Evolutionary conservation across 2,797 vertebrate species (phyloP).

Genomic region (Nyctibius grandis): DNA sequence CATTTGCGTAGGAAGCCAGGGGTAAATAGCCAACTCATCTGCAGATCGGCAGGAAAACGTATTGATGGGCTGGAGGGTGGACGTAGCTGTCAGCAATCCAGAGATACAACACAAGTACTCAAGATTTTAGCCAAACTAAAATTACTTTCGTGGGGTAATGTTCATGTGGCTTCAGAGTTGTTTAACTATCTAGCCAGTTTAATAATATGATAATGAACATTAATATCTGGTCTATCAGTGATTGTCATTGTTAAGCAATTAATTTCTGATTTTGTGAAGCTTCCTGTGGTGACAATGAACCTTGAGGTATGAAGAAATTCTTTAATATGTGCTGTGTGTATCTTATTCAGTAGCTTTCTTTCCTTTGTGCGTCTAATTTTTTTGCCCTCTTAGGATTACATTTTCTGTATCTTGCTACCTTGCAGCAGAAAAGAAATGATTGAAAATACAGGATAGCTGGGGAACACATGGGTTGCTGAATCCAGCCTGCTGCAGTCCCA

Average conservation of each 20-base stretch:
- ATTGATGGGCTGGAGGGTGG: not conserved
- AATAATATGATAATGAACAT: not conserved
- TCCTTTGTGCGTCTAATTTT: not conserved
- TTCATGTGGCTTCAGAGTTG: not conserved
- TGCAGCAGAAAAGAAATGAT: not conserved
- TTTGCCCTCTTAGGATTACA: not conserved
- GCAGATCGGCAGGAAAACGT: not conserved
- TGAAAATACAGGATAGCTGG: not conserved
- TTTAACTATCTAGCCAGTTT: not conserved
- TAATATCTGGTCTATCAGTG: not conserved
- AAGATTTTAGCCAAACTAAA: not conserved
- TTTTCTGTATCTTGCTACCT: not conserved
- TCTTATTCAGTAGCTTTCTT: not conserved
- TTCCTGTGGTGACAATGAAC: not conserved
- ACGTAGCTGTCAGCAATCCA: not conserved
- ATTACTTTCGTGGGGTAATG: not conserved
- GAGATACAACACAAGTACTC: not conserved
- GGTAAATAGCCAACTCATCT: not conserved
- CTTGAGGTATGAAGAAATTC: not conserved
- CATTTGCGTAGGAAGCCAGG: not conserved
- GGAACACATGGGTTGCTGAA: not conserved
- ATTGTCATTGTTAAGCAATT: not conserved
- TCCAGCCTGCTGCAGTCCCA: not conserved
- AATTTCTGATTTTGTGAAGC: conserved; percentile 7
- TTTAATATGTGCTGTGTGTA: not conserved